Evolutionary conservation across 2,888 invertebrate species (phyloP), one percentile per base, ranked within the genome.

Genomic region (Salpingus planirostris): DNA sequence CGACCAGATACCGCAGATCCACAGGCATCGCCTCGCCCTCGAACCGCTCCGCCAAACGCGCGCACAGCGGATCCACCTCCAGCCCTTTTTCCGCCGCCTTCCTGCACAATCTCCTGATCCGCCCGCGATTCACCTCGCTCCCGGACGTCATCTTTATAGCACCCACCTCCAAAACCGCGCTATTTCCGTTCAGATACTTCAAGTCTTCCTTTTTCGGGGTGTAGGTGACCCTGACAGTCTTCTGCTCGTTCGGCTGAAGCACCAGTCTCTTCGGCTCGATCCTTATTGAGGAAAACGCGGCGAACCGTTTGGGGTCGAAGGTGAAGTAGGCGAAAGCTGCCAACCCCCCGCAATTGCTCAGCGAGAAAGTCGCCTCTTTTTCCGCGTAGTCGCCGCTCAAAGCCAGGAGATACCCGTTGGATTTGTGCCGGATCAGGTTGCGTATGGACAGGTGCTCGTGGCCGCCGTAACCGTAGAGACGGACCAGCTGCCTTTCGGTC

Each of bases 381-480:
- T 46, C 54, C 8, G 11, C n/a, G 1, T 29, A 11, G 15, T 33
- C 31, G 42, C 67, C 67, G 5, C 78, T 77, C 23, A 78, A 59
- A 1, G 73, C 69, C 1, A 77, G 47, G 64, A 74, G 76, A 40
- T 70, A 65, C 36, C 68, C 67, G 2, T 74, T 74, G 2, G 69
- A 65, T 0, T 70, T 70, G 27, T 76, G 76, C 48, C 70, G 37
- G 7, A 24, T 12, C 2, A 33, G 13, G 36, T 69, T 67, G 11
- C 64, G 62, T 8, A 71, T 60, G 29, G 70, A 65, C 1, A 75
- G 54, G 42, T 62, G 67, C 1, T 68, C 65, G 43, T 65, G 65
- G 1, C 78, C 78, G 2, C 78, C 78, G 44, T 74, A 76, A 2
- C 73, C 78, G 47, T 65, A 74, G 4, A 78, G 55, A 50, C 62